phyloP scores from a whole-genome alignment of 2,797 vertebrate genomes.

The Gymnopithys bicolor region DNA sequence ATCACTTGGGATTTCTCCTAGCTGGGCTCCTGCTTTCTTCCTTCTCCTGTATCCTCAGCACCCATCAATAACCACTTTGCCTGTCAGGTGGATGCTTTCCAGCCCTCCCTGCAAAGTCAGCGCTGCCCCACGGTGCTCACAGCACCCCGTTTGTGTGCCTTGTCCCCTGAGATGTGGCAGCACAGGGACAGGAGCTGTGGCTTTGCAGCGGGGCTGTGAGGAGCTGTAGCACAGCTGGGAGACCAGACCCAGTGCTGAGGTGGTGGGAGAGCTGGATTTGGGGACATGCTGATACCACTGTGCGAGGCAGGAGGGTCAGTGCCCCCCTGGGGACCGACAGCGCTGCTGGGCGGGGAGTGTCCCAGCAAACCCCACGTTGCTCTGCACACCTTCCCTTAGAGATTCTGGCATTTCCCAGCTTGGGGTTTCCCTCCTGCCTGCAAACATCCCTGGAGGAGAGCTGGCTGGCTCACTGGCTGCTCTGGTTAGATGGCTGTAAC shows the following conservation, averaged over 20 bases:
- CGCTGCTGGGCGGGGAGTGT: neutral
- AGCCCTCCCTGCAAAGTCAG: neutral
- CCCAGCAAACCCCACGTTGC: neutral
- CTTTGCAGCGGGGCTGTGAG: neutral
- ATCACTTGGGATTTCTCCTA: neutral
- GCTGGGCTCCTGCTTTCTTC: neutral
- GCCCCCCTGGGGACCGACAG: neutral
- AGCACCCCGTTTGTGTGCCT: accelerated
- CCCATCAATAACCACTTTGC: constrained; percentile 70
- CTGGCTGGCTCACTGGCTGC: neutral
- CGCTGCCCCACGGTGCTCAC: neutral
- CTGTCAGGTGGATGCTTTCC: constrained; percentile 43
- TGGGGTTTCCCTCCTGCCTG: neutral
- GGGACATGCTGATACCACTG: neutral
- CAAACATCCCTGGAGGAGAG: neutral
- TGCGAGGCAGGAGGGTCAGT: neutral
- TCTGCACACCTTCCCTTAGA: neutral
- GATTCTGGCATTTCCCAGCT: neutral
- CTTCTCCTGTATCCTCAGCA: neutral
- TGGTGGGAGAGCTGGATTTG: neutral
- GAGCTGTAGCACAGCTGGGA: neutral
- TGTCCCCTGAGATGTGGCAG: neutral
- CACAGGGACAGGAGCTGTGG: neutral
- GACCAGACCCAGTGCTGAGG: neutral
- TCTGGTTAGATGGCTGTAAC: constrained; percentile 36